Conservation (phyloP, 2,888 invertebrate species). For the Euplexia lucipara region DNA sequence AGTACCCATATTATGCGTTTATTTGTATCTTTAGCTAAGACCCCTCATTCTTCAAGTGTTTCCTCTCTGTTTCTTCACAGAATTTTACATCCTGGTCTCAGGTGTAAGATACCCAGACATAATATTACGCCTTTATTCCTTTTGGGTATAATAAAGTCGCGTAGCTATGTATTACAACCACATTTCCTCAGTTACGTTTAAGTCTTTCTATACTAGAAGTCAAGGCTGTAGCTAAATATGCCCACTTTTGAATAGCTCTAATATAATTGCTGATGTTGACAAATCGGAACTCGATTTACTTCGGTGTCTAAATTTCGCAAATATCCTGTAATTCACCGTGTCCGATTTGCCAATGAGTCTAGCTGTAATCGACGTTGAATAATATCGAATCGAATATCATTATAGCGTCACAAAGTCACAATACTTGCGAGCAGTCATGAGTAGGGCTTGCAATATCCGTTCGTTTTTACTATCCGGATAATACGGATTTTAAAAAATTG, state of each 20-base stretch:
- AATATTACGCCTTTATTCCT: too few species aligned
- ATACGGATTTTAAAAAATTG: too few species aligned
- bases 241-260: neutral
- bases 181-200: too few species aligned
- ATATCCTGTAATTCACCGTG: slow-evolving; percentile 12
- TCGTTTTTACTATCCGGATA: too few species aligned
- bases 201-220: too few species aligned
- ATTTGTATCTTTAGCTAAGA: neutral
- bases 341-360: slow-evolving; percentile 31
- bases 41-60: neutral
- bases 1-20: too few species aligned
- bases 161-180: too few species aligned
- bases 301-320: slow-evolving; percentile 25
- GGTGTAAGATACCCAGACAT: neutral
- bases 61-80: neutral
- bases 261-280: slow-evolving; percentile 7
- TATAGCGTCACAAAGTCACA: slow-evolving; percentile 36
- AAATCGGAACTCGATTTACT: slow-evolving; percentile 21
- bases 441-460: too few species aligned
- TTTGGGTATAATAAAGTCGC: too few species aligned
- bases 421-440: too few species aligned
- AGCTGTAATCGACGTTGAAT: slow-evolving; percentile 43
- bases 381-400: slow-evolving; percentile 19
- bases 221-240: too few species aligned
- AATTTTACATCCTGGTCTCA: neutral